Base-by-base conservation (phyloP, 2,888 invertebrate genomes). In the Athalia cordata region DNA sequence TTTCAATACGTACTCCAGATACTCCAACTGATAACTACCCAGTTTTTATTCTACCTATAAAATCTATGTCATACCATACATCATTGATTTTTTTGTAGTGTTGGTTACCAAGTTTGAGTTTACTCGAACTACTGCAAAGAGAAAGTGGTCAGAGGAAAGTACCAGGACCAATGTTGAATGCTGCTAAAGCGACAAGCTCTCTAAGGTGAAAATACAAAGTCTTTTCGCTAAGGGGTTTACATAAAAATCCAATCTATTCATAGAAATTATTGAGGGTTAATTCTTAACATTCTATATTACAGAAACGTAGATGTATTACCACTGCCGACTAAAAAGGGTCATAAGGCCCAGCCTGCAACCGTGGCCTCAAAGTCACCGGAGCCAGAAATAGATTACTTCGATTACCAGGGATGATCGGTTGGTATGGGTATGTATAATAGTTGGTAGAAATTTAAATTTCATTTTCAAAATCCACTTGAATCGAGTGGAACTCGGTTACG, bases 31-130 rank as follows among this genome's bases (percentile, higher is more conserved):
- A 8, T 11, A 6, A 59, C 5, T 9, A n/a, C 11, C 2, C 0
- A 47, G 45, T 61, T n/a, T 13, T 45, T n/a, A 55, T n/a, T 9
- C 61, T 74, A 65, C 8, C 43, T 66, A 43, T 1, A 4, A 66
- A 55, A 13, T 64, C 4, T 61, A 5, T 13, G 43, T 15, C 50
- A 43, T 75, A 65, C 29, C n/a, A 79, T 50, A 64, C 62, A 8
- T 76, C 45, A 52, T 13, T 64, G 43, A 79, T 82, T 81, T 78
- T 65, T 77, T 88, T 91, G 6, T 91, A 96, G 94, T 96, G 97
- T 80, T 98, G 97, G 97, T 91, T 97, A 85, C 98, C 98, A 0
- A 95, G 96, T 82, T 95, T 96, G 89, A 96, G 96, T 87, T 92
- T 98, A 83, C 91, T 96, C 87, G 95, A 97, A 87, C 93, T 96